phyloP scores from a whole-genome alignment of 2,797 vertebrate species.

The Molossus molossus region DNA sequence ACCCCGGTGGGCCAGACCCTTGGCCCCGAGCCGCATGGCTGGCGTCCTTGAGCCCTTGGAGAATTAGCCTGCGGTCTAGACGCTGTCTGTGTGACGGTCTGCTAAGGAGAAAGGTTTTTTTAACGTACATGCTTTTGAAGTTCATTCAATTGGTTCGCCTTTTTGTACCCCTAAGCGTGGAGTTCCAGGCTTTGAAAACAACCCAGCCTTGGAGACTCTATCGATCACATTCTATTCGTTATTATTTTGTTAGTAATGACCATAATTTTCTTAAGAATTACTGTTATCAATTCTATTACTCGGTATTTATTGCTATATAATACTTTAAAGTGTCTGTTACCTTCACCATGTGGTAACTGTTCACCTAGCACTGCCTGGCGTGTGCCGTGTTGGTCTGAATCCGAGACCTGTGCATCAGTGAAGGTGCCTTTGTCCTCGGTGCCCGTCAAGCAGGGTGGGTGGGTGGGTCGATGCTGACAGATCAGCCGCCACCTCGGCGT shows the following conservation, averaged over 20 bases:
- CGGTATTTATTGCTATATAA: background rate
- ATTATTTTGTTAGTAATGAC: constrained; percentile 35
- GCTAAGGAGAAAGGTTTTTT: background rate
- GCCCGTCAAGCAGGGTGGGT: background rate
- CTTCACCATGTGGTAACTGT: background rate
- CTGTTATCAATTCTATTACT: background rate
- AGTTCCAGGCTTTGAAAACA: constrained; percentile 10
- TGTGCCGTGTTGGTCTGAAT: background rate
- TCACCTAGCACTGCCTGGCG: background rate
- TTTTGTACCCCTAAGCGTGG: background rate
- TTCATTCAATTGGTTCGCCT: background rate
- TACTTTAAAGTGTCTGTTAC: background rate
- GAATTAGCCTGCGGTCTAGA: background rate
- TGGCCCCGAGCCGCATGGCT: background rate
- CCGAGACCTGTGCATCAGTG: background rate
- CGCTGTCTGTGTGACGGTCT: background rate
- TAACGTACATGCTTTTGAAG: background rate
- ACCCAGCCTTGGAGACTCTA: background rate
- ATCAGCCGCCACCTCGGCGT: background rate
- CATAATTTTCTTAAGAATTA: constrained; percentile 34
- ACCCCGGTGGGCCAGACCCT: background rate
- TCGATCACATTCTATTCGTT: background rate
- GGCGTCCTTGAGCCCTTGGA: background rate
- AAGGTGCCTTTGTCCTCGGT: background rate
- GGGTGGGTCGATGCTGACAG: background rate